These are phyloP conservation scores for Macquaria ambigua DNA, from an alignment of 2,113 vertebrate species.

Conservation along the genomic window DNA sequence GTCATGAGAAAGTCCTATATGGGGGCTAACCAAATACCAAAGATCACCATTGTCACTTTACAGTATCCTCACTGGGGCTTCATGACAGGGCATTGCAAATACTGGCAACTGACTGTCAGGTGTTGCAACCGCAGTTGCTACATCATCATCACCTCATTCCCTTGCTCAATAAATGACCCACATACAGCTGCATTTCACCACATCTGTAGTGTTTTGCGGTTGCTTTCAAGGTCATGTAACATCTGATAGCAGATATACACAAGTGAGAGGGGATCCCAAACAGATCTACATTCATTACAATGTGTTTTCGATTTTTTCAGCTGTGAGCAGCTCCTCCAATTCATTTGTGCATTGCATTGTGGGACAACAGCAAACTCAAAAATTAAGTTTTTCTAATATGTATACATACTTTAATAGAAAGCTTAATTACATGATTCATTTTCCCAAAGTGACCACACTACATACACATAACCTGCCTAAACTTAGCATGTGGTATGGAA, in stretches of 20 bases:
- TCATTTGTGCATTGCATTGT: not conserved
- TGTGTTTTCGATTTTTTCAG: not conserved
- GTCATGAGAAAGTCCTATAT: not conserved
- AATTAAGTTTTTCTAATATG: not conserved
- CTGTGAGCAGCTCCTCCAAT: not conserved
- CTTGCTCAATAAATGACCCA: constrained; percentile 45
- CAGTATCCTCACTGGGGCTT: not conserved
- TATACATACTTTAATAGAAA: not conserved
- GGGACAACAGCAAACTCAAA: not conserved
- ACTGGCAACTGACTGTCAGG: not conserved
- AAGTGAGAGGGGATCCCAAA: not conserved
- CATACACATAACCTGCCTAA: not conserved
- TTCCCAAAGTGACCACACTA: not conserved
- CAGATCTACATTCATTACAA: not conserved
- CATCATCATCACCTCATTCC: constrained; percentile 38
- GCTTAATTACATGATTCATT: not conserved
- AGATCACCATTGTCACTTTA: not conserved
- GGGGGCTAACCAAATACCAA: not conserved
- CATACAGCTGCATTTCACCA: constrained; percentile 25
- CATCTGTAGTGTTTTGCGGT: constrained; percentile 5
- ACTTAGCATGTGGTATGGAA: not conserved
- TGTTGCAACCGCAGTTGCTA: constrained; percentile 19
- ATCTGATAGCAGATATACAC: constrained; percentile 4
- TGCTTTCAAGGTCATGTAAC: not conserved
- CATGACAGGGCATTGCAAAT: not conserved